Evolutionary conservation across 2,113 vertebrate genomes (phyloP).

Genomic region (Psilopsiagon aurifrons): DNA sequence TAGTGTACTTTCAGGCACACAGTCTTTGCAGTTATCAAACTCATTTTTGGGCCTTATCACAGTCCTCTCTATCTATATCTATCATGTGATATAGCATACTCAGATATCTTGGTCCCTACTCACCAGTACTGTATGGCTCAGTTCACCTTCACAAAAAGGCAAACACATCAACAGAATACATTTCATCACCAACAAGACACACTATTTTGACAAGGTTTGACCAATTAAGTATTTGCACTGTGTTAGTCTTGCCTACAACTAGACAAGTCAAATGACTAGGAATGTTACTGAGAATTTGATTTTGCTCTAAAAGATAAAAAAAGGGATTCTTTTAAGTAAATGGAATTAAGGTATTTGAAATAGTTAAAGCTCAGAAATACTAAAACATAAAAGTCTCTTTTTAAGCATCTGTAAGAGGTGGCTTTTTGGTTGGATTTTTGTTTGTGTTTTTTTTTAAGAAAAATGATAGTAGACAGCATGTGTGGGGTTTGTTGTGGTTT

Average conservation of each 20-base stretch:
- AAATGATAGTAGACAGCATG: neutral
- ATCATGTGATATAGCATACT: fast-evolving
- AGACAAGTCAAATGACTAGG: neutral
- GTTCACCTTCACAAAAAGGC: neutral
- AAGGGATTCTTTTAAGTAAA: neutral
- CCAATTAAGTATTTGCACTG: neutral
- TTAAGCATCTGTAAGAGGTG: neutral
- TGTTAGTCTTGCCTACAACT: neutral
- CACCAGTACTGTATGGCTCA: neutral
- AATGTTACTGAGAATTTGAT: neutral
- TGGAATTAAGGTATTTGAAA: neutral
- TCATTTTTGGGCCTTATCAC: neutral
- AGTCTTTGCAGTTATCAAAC: neutral
- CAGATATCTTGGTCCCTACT: neutral
- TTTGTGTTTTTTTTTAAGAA: neutral
- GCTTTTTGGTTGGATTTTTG: fast-evolving
- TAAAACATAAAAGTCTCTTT: neutral
- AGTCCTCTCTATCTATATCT: neutral
- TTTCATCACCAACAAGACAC: neutral
- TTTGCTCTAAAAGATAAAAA: neutral
- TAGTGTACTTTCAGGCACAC: neutral
- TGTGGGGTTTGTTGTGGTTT: fast-evolving
- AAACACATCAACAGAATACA: neutral
- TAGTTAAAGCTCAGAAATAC: neutral
- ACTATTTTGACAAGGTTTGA: neutral